phyloP scores from a whole-genome alignment of 2,113 vertebrate species.

The Pseudorasbora parva region DNA sequence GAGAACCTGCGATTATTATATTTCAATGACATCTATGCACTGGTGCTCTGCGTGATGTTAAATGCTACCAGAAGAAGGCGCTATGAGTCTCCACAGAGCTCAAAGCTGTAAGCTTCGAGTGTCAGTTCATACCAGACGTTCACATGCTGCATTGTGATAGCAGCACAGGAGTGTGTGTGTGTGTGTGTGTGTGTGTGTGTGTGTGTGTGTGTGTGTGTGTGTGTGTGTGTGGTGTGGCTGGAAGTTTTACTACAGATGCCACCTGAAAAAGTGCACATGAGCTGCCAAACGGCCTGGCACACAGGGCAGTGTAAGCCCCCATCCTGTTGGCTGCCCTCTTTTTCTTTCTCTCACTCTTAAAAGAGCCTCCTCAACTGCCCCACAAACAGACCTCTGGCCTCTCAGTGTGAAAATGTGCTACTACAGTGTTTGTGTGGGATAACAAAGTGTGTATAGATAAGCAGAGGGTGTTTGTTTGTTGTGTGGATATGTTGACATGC shows the following conservation, averaged over 20 bases:
- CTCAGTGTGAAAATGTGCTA: background rate
- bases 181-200: conserved; percentile 8
- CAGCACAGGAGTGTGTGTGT: conserved; percentile 10
- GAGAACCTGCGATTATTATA: too few relatives aligned
- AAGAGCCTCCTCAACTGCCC: conserved; percentile 27
- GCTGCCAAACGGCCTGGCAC: conserved; percentile 47
- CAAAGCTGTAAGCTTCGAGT: background rate
- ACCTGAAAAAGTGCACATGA: conserved; percentile 52
- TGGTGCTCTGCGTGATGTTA: background rate
- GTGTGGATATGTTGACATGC: background rate
- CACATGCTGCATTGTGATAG: conserved; percentile 39
- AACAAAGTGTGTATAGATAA: background rate
- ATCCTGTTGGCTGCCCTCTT: conserved; percentile 45
- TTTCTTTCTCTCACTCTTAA: conserved; percentile 23
- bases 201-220: conserved; percentile 15
- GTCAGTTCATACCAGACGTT: background rate
- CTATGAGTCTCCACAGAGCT: background rate
- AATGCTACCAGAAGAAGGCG: conserved; percentile 42
- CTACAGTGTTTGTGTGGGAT: background rate
- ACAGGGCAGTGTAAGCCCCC: conserved; percentile 37
- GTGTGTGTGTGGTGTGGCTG: conserved; percentile 7
- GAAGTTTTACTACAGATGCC: conserved; percentile 52
- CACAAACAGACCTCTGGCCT: conserved; percentile 14
- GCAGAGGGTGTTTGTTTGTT: conserved; percentile 1
- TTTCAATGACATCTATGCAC: too few relatives aligned